A percentile compares a stretch with the other conserved stretches of the same genome.
phyloP scores from a whole-genome alignment of 2,797 vertebrate species.

The Tarsius wallacei region DNA sequence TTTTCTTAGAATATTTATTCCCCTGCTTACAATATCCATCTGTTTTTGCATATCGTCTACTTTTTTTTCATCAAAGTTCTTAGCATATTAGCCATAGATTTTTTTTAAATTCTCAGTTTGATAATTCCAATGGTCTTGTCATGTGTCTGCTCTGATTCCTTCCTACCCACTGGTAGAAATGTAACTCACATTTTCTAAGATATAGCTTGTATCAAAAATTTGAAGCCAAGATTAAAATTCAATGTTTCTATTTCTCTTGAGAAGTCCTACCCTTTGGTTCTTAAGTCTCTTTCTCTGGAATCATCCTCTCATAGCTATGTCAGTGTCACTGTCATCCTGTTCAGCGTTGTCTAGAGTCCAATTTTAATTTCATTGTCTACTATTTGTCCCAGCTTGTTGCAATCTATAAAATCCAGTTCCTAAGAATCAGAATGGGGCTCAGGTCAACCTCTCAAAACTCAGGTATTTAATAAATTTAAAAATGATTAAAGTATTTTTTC shows the following conservation, averaged over 20 bases:
- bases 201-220: neutral
- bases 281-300: neutral
- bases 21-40: neutral
- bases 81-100: neutral
- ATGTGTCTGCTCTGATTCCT: neutral
- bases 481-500: neutral
- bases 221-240: neutral
- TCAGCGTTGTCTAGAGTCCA: neutral
- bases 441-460: neutral
- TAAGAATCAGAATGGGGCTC: neutral
- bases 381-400: neutral
- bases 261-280: neutral
- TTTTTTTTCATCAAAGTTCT: neutral
- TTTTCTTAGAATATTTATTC: neutral
- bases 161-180: neutral
- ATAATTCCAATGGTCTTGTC: neutral
- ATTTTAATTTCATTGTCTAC: neutral
- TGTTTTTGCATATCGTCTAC: neutral
- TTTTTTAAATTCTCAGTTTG: neutral
- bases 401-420: neutral
- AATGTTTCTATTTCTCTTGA: neutral
- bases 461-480: neutral
- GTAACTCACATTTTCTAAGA: neutral
- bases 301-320: neutral
- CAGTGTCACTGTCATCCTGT: neutral